Evolutionary conservation across 2,888 invertebrate genomes (phyloP).

Genomic region (Pristionchus fissidentatus): DNA sequence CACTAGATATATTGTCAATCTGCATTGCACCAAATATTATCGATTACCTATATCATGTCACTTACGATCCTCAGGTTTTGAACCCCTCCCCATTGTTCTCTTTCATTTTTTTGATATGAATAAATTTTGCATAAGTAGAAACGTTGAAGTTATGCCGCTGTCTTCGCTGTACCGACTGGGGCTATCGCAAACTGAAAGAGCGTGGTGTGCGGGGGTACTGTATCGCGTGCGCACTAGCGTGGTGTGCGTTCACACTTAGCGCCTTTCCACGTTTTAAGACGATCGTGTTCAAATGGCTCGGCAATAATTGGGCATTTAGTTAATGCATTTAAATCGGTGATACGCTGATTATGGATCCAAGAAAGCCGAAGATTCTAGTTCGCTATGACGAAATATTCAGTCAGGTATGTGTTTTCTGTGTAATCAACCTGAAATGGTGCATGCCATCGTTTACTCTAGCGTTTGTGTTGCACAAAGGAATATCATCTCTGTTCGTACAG

Average conservation of each 20-base stretch:
- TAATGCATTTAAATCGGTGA: background rate
- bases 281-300: background rate
- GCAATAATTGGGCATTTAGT: too few species aligned
- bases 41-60: too few species aligned
- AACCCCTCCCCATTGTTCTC: too few species aligned
- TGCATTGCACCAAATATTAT: too few species aligned
- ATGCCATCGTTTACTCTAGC: background rate
- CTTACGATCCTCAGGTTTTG: too few species aligned
- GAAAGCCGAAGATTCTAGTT: slow-evolving; percentile 42
- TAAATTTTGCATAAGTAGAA: too few species aligned
- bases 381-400: slow-evolving; percentile 46
- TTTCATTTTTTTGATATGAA: too few species aligned
- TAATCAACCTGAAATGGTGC: background rate
- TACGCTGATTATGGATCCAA: background rate
- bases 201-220: background rate
- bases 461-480: background rate
- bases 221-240: background rate
- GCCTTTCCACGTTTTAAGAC: slow-evolving; percentile 14
- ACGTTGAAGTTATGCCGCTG: too few species aligned
- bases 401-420: background rate
- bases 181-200: background rate
- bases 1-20: too few species aligned
- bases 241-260: background rate
- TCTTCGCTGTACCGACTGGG: too few species aligned
- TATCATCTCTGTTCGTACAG: background rate